Evolutionary conservation across 2,888 invertebrate genomes (phyloP), one percentile per base, ranked within the genome.

Genomic region (Eilema caniola): DNA sequence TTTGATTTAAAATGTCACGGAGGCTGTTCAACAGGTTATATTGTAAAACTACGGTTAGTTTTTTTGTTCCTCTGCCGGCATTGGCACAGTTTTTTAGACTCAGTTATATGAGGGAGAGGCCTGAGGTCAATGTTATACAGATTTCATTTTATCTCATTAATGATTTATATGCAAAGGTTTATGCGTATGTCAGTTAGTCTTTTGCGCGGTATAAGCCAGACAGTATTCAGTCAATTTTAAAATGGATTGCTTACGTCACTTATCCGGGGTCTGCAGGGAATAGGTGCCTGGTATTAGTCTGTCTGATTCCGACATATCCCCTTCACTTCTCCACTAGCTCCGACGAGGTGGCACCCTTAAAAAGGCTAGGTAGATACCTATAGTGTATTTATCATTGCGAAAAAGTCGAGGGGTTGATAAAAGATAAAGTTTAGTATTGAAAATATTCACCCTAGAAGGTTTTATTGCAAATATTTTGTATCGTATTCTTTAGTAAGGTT

Each of bases 81-180:
- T 87, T 91, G 91, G 89, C 90, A 89, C 83, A 79, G 76, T 86
- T 89, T 86, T 65, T 78, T 85, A 82, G 83, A 82, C 82, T 77
- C 77, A 73, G 83, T 86, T 83, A 83, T 79, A 83, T 80, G 69
- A 76, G 69, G 72, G 59, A 79, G 72, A 83, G 79, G 80, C 81
- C 82, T 80, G 78, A 85, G 90, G 89, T 90, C 90, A 90, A 86
- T 87, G 82, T 75, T 85, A 82, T 75, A 66, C 75, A 75, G 78
- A 84, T 86, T 87, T 83, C 80, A 79, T 75, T 79, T 24, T 47
- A 25, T 25, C 25, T 24, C 3, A 57, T 23, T 23, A 23, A 23
- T 41, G 41, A 3, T 16, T 16, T 41, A 41, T 16, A 41, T 20
- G 47, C 20, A 20, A 47, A 47, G 47, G 47, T 47, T n/a, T 47